Conservation (phyloP, 2,797 vertebrate genomes). For the Argentina silus region DNA sequence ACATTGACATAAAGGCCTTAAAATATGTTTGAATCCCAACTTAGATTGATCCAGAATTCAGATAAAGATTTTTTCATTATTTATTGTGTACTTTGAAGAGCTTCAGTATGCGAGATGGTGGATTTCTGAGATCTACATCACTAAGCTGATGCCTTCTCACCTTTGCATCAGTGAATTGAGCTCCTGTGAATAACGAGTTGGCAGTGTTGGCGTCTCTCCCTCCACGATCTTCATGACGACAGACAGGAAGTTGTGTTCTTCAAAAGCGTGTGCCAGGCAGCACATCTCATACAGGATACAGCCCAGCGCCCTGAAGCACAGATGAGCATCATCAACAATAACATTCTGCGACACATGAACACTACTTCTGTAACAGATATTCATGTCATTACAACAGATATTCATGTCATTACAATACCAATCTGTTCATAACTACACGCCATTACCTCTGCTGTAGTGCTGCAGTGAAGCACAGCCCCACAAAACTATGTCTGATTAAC, state of each 20-base stretch:
- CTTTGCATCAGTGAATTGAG: constrained; percentile 76
- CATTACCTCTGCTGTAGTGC: neutral
- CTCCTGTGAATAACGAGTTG: constrained; percentile 69
- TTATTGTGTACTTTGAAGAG: neutral
- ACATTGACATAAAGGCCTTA: too few relatives aligned
- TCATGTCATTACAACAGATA: neutral
- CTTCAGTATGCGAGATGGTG: neutral
- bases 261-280: constrained; percentile 82
- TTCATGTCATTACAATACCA: too few relatives aligned
- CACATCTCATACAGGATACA: constrained; percentile 89
- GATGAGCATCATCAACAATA: neutral
- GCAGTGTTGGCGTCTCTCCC: constrained; percentile 80
- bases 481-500: neutral
- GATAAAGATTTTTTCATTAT: too few relatives aligned
- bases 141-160: neutral
- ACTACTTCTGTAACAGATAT: neutral
- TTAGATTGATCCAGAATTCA: too few relatives aligned
- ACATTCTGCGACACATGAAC: too few relatives aligned
- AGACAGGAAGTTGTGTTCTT: constrained; percentile 83
- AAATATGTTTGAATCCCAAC: too few relatives aligned
- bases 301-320: constrained; percentile 79
- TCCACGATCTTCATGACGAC: constrained; percentile 85
- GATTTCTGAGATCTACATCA: neutral
- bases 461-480: neutral
- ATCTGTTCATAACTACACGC: neutral